A percentile compares a stretch with the other conserved stretches of the same genome.
These are phyloP conservation scores for Lasioglossum malachurum DNA, from an alignment of 2,888 invertebrate species.

Conservation along the genomic window DNA sequence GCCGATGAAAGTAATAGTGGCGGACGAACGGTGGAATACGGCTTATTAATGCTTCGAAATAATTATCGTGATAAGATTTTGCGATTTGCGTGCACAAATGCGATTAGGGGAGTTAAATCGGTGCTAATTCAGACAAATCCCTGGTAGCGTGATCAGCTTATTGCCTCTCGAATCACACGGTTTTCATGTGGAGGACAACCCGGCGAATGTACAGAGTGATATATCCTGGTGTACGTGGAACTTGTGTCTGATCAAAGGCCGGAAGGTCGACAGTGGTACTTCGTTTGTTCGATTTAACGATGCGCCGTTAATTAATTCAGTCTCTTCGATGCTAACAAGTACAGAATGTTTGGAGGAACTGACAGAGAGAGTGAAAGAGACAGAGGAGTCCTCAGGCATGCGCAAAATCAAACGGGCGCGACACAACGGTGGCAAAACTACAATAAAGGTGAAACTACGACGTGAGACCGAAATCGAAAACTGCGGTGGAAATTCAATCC, in stretches of 20 bases:
- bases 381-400: neutral
- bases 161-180: slow-evolving; percentile 53
- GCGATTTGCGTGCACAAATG: slow-evolving; percentile 34
- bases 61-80: slow-evolving; percentile 36
- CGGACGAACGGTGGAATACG: neutral
- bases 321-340: slow-evolving; percentile 59
- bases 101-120: slow-evolving; percentile 39
- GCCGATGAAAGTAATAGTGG: neutral
- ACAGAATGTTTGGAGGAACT: slow-evolving; percentile 29
- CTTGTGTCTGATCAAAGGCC: slow-evolving; percentile 64
- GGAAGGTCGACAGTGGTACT: slow-evolving; percentile 61
- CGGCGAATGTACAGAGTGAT: slow-evolving; percentile 56
- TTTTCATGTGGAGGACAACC: slow-evolving; percentile 34
- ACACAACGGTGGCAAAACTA: slow-evolving; percentile 23
- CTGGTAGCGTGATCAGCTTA: slow-evolving; percentile 52
- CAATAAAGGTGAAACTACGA: slow-evolving; percentile 44
- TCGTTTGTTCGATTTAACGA: slow-evolving; percentile 71
- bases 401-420: slow-evolving; percentile 19
- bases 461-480: slow-evolving; percentile 43
- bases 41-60: neutral
- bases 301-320: slow-evolving; percentile 60
- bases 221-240: slow-evolving; percentile 39
- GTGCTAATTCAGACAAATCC: slow-evolving; percentile 61
- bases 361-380: neutral
- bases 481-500: slow-evolving; percentile 29